These are phyloP conservation scores for Phrynocephalus versicolor DNA, from an alignment of 2,113 vertebrate species.

Conservation along the genomic window DNA sequence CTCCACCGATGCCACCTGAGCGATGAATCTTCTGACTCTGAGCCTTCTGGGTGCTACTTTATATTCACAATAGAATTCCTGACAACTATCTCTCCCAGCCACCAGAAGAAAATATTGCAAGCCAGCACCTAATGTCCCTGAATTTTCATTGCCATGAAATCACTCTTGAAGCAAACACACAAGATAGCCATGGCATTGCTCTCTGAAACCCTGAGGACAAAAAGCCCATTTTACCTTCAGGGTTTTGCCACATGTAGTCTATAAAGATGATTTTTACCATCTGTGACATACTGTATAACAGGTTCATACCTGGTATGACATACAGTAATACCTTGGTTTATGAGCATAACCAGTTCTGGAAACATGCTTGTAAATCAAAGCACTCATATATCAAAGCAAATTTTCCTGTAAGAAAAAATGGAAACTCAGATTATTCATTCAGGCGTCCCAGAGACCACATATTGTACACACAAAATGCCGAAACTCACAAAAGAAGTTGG, in stretches of 20 bases:
- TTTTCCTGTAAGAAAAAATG: no score
- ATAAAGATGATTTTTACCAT: background rate
- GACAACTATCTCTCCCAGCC: background rate
- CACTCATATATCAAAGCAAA: no score
- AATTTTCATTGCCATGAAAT: background rate
- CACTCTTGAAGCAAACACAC: background rate
- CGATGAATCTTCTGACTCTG: slow-evolving; percentile 21
- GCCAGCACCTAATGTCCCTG: background rate
- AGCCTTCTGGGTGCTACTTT: background rate
- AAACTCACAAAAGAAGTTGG: no score
- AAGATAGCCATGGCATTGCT: no score
- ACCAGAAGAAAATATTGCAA: background rate
- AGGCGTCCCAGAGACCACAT: no score
- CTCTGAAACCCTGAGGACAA: background rate
- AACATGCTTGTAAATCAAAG: no score
- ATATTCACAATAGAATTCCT: slow-evolving; percentile 8
- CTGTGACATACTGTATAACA: background rate
- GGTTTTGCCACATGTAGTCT: background rate
- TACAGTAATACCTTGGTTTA: no score
- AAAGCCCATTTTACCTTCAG: background rate
- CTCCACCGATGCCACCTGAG: background rate
- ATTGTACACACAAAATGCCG: no score
- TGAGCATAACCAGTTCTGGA: no score
- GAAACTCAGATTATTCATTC: no score
- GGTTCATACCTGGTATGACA: no score